Conservation (phyloP, 2,888 invertebrate genomes). For the Enoplolaimus lenunculus region DNA sequence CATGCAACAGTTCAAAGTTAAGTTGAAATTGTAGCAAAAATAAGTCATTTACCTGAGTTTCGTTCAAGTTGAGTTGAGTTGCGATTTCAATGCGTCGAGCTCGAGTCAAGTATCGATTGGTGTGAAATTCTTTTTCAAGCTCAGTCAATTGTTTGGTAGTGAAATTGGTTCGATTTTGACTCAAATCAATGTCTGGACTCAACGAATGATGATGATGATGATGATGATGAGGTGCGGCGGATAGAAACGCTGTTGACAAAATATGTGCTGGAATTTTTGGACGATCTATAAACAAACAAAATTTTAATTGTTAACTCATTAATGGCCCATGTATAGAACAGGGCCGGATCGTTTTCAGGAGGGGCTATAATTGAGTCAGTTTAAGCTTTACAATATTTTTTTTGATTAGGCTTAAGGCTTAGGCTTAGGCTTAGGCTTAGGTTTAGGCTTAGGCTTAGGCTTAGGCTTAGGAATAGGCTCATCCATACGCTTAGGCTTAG, state of each 20-base stretch:
- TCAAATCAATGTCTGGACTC: constrained; percentile 5
- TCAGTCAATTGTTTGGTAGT: constrained; percentile 98
- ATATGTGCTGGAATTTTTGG: not conserved
- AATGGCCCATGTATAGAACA: no score
- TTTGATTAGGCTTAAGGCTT: no score
- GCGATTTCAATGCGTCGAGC: constrained; percentile 95
- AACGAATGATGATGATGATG: not conserved
- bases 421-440: no score
- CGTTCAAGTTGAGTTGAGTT: constrained; percentile 81
- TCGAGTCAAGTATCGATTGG: constrained; percentile 92
- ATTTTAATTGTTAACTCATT: no score
- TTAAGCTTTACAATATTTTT: no score
- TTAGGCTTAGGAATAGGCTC: no score
- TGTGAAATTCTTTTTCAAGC: constrained; percentile 97
- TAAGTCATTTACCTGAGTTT: constrained; percentile 63
- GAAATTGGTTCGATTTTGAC: constrained; percentile 68
- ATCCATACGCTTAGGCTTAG: no score
- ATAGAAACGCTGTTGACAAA: not conserved
- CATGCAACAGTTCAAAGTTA: no score
- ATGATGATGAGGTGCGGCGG: not conserved
- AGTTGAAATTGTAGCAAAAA: no score
- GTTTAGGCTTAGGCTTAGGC: no score
- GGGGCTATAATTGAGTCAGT: no score
- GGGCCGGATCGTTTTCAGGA: no score
- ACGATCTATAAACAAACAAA: not conserved